Evolutionary conservation across 2,797 vertebrate species (phyloP), one percentile per base, ranked within the genome.

Genomic region (Oryzias dopingdopingensis): DNA sequence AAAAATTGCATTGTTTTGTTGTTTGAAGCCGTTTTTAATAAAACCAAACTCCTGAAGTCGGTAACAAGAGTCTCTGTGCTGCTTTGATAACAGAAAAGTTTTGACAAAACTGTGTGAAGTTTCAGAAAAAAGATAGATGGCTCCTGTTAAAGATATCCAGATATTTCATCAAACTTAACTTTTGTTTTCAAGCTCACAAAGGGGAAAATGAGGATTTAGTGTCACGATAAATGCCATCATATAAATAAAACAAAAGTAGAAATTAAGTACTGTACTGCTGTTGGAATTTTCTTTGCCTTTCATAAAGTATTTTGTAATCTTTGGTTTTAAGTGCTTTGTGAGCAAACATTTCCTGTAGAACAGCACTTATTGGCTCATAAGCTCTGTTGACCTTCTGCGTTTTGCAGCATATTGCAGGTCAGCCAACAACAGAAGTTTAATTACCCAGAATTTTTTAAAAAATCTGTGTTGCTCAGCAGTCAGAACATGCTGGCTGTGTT

Each of bases 401-500:
- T 66, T 55, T 18, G 2, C n/a, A 52, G 59, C 37, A 1, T 51
- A 16, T 37, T 56, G 41, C 22, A 47, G 71, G 65, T 74, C 55
- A 56, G 73, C 52, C 67, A 67, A 52, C 60, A 70, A 50, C 69
- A 72, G 15, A 62, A 53, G 47, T 70, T 42, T 70, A 74, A 82
- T 82, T 76, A 81, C 47, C 42, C 52, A 56, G 49, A 77, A 81
- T 70, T 66, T 59, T 14, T 60, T n/a, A 52, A 51, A 62, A 70
- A 70, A 77, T 14, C 32, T 58, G 62, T 49, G 41, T 29, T 45
- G 43, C 58, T 77, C 56, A 51, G n/a, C 26, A 51, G 59, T 49
- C 32, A 16, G 62, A n/a, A 42, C 45, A 12, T 24, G 20, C 16
- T 32, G 15, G 40, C 24, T 47, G 20, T 50, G 17, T 29, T 48